These are phyloP conservation scores for Bombus affinis DNA, from an alignment of 1,140 invertebrate species.

Conservation along the genomic window DNA sequence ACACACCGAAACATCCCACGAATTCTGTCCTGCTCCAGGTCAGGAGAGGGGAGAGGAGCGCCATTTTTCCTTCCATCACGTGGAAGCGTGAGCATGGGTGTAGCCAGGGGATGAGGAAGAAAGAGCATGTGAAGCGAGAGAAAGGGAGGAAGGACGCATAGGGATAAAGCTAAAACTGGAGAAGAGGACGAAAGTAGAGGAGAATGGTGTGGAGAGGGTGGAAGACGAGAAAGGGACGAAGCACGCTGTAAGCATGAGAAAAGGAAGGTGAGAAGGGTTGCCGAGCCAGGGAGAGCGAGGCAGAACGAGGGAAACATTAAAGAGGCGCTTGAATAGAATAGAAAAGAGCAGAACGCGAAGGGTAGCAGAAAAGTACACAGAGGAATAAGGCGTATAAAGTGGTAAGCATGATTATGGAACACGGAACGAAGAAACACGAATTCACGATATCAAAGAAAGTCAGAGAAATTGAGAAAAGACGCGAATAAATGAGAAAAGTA, in stretches of 20 bases:
- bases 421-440: neutral
- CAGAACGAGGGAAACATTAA: neutral
- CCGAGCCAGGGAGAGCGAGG: no score
- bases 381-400: neutral
- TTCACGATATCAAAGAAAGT: neutral
- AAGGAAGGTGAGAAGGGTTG: neutral
- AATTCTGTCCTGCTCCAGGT: neutral
- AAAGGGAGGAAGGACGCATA: constrained; percentile 2
- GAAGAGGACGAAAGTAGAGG: neutral
- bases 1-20: constrained; percentile 35
- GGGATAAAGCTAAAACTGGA: neutral
- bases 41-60: neutral
- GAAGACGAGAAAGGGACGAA: neutral
- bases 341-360: neutral
- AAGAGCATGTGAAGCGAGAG: constrained; percentile 5
- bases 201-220: neutral
- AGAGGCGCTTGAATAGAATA: neutral
- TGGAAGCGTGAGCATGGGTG: constrained; percentile 11
- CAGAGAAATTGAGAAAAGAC: neutral
- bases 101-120: neutral
- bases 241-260: neutral
- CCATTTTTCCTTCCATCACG: constrained; percentile 46
- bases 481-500: neutral
- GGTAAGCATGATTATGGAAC: neutral
- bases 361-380: neutral